These are phyloP conservation scores for Elmis aenea DNA, from an alignment of 2,888 invertebrate genomes.

Conservation along the genomic window DNA sequence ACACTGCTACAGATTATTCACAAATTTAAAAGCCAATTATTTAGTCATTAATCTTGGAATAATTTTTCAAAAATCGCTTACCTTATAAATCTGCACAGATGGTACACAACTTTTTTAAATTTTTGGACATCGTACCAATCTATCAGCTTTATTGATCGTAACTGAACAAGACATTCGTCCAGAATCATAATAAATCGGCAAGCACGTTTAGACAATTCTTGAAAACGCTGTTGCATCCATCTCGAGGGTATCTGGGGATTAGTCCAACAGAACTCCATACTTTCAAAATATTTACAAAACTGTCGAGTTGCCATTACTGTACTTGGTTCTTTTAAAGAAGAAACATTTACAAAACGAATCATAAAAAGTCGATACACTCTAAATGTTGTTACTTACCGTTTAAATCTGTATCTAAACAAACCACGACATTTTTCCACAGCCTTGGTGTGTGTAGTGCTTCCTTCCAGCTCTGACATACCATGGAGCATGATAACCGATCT, in stretches of 20 bases:
- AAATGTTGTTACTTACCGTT: slow-evolving; percentile 30
- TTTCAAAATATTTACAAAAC: slow-evolving; percentile 46
- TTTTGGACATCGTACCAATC: slow-evolving; percentile 49
- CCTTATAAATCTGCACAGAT: slow-evolving; percentile 38
- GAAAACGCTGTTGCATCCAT: slow-evolving; percentile 41
- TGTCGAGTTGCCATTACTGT: slow-evolving; percentile 34
- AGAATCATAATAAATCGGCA: slow-evolving; percentile 36
- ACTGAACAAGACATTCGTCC: slow-evolving; percentile 39
- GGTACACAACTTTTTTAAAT: slow-evolving; percentile 41
- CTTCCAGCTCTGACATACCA: slow-evolving; percentile 37
- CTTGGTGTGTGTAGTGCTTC: slow-evolving; percentile 30
- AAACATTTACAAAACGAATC: slow-evolving; percentile 3
- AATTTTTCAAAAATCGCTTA: slow-evolving; percentile 20
- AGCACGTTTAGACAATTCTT: slow-evolving; percentile 42
- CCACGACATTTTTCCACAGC: slow-evolving; percentile 36
- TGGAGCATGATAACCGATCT: slow-evolving; percentile 36
- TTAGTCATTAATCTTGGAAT: slow-evolving; percentile 1
- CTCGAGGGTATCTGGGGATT: slow-evolving; percentile 43
- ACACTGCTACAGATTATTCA: too few species aligned
- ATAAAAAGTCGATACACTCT: slow-evolving; percentile 1
- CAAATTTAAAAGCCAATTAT: slow-evolving; percentile 7
- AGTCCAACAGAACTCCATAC: slow-evolving; percentile 48
- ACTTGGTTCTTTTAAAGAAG: slow-evolving; percentile 34
- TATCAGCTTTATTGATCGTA: slow-evolving; percentile 44
- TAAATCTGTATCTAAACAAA: slow-evolving; percentile 38